These are phyloP conservation scores for Globicephala melas DNA, from an alignment of 2,113 vertebrate genomes.

Conservation along the genomic window DNA sequence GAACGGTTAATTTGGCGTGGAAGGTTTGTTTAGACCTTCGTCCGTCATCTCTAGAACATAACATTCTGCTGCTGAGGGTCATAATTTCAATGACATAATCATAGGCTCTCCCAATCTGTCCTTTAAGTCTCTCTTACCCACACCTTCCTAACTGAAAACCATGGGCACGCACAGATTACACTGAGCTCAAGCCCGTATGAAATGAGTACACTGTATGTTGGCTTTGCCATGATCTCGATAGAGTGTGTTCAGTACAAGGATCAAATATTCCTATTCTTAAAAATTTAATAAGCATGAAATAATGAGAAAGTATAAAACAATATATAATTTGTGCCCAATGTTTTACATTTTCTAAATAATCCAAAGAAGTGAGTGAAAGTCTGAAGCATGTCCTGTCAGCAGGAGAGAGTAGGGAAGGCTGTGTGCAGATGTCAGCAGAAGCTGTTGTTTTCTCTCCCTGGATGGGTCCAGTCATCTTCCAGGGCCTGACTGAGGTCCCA, in stretches of 20 bases:
- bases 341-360: neutral
- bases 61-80: neutral
- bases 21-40: neutral
- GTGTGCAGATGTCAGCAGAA: neutral
- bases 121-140: neutral
- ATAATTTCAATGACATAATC: neutral
- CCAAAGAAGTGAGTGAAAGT: neutral
- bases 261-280: neutral
- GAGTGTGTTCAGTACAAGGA: neutral
- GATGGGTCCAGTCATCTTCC: too few species aligned
- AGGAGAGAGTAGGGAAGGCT: neutral
- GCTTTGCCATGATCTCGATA: neutral
- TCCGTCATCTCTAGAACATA: neutral
- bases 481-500: neutral
- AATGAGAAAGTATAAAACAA: neutral
- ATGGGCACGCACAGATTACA: too few species aligned
- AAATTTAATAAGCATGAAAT: neutral
- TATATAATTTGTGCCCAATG: neutral
- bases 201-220: accelerated
- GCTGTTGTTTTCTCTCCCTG: neutral
- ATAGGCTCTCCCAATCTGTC: neutral
- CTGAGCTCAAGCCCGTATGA: accelerated
- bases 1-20: neutral
- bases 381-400: neutral
- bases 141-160: neutral